These are phyloP conservation scores for Perizoma flavofasciatum DNA, from an alignment of 2,888 invertebrate species.

Conservation along the genomic window DNA sequence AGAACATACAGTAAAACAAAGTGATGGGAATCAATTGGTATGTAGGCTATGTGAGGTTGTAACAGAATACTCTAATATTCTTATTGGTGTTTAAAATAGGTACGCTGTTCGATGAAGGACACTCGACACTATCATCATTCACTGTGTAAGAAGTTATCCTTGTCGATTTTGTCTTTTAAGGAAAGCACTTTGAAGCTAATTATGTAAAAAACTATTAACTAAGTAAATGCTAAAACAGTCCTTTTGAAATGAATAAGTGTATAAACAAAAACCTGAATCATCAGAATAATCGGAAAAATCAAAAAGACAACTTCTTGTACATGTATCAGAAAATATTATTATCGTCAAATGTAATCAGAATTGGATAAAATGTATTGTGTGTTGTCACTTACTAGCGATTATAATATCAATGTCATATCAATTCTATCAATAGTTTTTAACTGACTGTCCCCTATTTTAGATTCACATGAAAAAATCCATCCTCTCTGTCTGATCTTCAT, in stretches of 20 bases:
- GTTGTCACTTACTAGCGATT: conserved; percentile 22
- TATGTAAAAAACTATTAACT: background rate
- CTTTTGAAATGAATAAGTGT: background rate
- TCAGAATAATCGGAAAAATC: background rate
- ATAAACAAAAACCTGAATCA: background rate
- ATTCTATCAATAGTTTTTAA: conserved; percentile 15
- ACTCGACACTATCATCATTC: conserved; percentile 25
- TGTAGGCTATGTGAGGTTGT: conserved; percentile 44
- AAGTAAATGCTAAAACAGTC: background rate
- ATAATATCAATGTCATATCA: conserved; percentile 27
- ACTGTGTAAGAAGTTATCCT: conserved; percentile 12
- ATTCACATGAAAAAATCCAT: conserved; percentile 8
- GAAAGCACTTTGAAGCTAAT: background rate
- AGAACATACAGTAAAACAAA: background rate
- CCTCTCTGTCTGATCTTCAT: conserved; percentile 31
- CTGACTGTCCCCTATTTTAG: conserved; percentile 2
- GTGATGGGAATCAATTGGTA: conserved; percentile 6
- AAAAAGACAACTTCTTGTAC: conserved; percentile 6
- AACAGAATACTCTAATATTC: conserved; percentile 37
- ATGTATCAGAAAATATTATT: background rate
- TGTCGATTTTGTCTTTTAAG: conserved; percentile 2
- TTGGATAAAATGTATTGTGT: conserved; percentile 5
- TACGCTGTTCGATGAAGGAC: conserved; percentile 42
- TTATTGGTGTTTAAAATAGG: conserved; percentile 44
- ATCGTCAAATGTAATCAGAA: background rate